Conservation (phyloP, 2,113 vertebrate species). For the Chaetorhynchus papuensis region DNA sequence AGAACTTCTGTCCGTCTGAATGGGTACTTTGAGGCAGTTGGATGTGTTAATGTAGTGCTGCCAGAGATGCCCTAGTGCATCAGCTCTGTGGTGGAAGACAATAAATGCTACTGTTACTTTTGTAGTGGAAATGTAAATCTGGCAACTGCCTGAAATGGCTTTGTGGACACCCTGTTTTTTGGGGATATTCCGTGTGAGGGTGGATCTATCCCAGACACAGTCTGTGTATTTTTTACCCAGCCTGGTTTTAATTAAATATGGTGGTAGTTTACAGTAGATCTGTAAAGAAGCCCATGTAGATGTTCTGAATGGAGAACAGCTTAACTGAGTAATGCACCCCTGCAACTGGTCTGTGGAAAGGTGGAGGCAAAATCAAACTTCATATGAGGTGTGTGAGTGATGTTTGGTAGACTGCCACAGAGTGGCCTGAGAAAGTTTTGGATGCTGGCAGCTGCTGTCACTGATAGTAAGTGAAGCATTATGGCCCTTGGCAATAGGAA, state of each 20-base stretch:
- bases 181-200: not conserved
- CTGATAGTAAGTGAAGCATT: not conserved
- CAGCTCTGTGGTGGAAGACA: not conserved
- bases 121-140: slow-evolving; percentile 7
- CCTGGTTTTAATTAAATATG: not conserved
- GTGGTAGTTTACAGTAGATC: not conserved
- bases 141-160: not conserved
- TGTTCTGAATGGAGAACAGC: not conserved
- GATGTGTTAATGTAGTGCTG: slow-evolving; percentile 25
- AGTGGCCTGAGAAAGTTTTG: not conserved
- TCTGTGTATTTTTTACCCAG: not conserved
- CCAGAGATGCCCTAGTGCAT: not conserved
- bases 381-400: not conserved
- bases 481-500: not conserved
- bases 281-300: not conserved
- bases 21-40: slow-evolving; percentile 23
- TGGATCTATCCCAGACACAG: not conserved
- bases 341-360: not conserved
- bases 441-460: not conserved
- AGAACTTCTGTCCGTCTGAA: slow-evolving; percentile 2
- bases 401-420: not conserved
- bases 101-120: not conserved
- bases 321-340: not conserved
- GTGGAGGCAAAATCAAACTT: not conserved
- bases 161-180: not conserved